Evolutionary conservation across 2,797 vertebrate species (phyloP).

Genomic region (Diceros bicornis): DNA sequence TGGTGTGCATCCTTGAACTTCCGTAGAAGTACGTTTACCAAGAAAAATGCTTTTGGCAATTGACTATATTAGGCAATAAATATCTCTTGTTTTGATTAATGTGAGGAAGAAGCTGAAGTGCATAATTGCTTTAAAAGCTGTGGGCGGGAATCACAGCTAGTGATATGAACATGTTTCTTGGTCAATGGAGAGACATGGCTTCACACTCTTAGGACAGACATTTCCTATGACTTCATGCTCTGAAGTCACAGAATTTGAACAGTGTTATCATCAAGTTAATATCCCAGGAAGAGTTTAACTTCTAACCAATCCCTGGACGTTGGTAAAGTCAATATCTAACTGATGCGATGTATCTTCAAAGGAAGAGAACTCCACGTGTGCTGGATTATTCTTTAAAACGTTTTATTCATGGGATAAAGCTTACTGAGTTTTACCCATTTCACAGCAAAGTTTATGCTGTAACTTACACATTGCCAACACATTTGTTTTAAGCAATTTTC

Average conservation of each 20-base stretch:
- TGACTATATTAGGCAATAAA: background rate
- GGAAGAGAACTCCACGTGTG: background rate
- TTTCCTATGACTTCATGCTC: background rate
- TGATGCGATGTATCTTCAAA: background rate
- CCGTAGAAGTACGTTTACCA: background rate
- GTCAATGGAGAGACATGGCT: slow-evolving; percentile 5
- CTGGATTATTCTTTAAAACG: background rate
- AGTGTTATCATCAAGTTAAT: background rate
- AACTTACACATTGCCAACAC: background rate
- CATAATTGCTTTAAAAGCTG: slow-evolving; percentile 45
- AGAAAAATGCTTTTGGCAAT: slow-evolving; percentile 36
- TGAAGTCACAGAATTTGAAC: background rate
- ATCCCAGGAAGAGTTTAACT: background rate
- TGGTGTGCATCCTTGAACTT: background rate
- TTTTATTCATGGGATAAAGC: background rate
- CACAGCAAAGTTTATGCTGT: background rate
- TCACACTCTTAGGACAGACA: background rate
- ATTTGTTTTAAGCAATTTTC: background rate
- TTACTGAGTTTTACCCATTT: background rate
- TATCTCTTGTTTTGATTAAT: background rate
- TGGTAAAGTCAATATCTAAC: background rate
- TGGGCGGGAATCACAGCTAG: background rate
- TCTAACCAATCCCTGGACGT: background rate
- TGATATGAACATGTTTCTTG: background rate
- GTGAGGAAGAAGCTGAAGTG: slow-evolving; percentile 45